Base-by-base conservation (phyloP, 2,113 vertebrate species). In the Nyctereutes procyonoides region DNA sequence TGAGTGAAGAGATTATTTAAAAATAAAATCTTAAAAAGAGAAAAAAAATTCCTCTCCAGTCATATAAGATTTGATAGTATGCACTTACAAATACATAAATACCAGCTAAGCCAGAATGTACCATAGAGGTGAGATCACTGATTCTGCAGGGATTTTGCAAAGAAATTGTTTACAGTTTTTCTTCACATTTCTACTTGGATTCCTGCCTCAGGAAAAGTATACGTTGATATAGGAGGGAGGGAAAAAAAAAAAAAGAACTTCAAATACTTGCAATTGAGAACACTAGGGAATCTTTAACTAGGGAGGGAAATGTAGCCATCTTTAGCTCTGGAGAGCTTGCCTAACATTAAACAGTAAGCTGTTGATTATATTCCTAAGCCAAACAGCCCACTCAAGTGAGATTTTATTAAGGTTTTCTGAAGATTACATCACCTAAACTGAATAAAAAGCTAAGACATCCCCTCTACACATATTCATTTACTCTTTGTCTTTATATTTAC, bases 31-130 rank as follows among this genome's bases (percentile, higher is more conserved):
- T 74, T 74, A 24, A 43, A 43, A 73, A 71, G 38, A 20, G 35
- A 69, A 22, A 73, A 38, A 97, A 96, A 98, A 98, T 98, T 98
- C 98, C 97, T 98, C 2, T 62, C 88, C 81, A 51, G 1, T 95
- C 97, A 97, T 82, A 95, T 98, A 43, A 43, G 98, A 97, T 90
- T 94, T 93, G 81, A 90, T 74, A 92, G 93, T 79, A 79, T 71
- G 56, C 71, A 95, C 10, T 0, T 89, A 30, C 20, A 94, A 76
- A 67, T 30, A 92, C 26, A 69, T 22, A 55, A 0, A 0, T 81
- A n/a, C 53, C 73, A 96, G 56, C 87, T 95, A 83, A 82, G 55
- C 84, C 20, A 10, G 10, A 94, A 82, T 5, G 28, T 58, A 79
- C 8, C 58, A 48, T 16, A 65, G 83, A 96, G 35, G 62, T 63